Percentiles rank a stretch among this genome's conserved stretches.
phyloP scores from a whole-genome alignment of 2,113 vertebrate species.

The Phainopepla nitens region DNA sequence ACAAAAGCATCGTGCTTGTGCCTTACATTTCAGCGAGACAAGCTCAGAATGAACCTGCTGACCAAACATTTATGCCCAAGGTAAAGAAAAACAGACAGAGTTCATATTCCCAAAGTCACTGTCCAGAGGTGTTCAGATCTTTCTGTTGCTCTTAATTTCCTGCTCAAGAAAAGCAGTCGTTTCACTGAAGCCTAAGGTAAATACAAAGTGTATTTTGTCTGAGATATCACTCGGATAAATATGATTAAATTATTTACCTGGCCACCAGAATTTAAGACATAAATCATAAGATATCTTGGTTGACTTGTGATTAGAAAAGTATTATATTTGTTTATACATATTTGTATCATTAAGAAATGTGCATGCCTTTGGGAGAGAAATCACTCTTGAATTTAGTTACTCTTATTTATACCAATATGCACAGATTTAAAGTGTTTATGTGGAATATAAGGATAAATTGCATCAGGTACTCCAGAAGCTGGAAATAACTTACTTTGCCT shows the following conservation, averaged over 20 bases:
- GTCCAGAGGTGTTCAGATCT: background rate
- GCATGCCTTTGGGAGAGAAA: background rate
- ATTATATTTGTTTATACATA: background rate
- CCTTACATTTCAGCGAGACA: background rate
- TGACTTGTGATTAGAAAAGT: background rate
- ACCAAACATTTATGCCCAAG: background rate
- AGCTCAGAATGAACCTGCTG: background rate
- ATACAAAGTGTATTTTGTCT: background rate
- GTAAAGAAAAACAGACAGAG: background rate
- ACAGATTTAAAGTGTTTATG: background rate
- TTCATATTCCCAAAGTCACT: background rate
- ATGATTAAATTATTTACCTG: background rate
- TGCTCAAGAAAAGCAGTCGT: background rate
- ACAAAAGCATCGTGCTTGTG: accelerated
- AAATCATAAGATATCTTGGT: background rate
- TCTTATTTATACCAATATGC: slow-evolving; percentile 1
- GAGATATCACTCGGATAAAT: background rate
- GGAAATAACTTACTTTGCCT: background rate
- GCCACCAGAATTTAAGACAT: background rate
- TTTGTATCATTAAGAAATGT: background rate
- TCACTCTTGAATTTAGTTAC: background rate
- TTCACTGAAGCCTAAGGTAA: background rate
- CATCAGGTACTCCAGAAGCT: background rate
- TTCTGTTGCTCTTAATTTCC: background rate
- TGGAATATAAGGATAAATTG: slow-evolving; percentile 1